phyloP scores from a whole-genome alignment of 2,888 invertebrate genomes.

The Timema podura region DNA sequence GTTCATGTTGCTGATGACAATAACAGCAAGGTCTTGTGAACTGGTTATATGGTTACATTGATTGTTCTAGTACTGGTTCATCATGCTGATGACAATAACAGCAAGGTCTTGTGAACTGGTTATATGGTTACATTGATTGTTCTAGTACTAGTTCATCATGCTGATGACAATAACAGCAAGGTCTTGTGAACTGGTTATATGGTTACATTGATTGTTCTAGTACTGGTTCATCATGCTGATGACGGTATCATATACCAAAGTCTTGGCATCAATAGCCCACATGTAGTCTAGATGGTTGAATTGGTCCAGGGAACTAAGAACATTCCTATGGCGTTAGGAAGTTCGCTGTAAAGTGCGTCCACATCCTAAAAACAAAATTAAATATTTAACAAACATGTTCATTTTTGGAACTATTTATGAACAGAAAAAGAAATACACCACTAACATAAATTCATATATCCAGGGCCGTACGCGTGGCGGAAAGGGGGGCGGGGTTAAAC shows the following conservation, averaged over 20 bases:
- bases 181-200: too few relatives aligned
- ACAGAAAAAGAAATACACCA: too few relatives aligned
- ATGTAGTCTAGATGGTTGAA: constrained; percentile 58
- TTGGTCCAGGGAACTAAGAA: constrained; percentile 47
- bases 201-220: too few relatives aligned
- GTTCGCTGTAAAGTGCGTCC: constrained; percentile 45
- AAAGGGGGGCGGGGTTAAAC: too few relatives aligned
- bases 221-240: constrained; percentile 46
- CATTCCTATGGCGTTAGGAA: constrained; percentile 52
- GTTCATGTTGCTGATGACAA: constrained; percentile 48
- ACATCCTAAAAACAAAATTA: constrained; percentile 45
- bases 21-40: too few relatives aligned
- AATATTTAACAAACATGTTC: background rate
- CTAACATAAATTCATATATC: background rate
- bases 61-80: constrained; percentile 46
- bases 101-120: too few relatives aligned
- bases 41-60: too few relatives aligned
- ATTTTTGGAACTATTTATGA: background rate
- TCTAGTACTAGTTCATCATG: constrained; percentile 43
- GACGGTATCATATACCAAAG: constrained; percentile 52
- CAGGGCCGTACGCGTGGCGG: background rate
- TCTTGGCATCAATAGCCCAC: constrained; percentile 48
- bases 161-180: too few relatives aligned
- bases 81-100: constrained; percentile 46
- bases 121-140: too few relatives aligned